Percentiles rank a stretch among this genome's conserved stretches.
Evolutionary conservation across 2,888 invertebrate genomes (phyloP).

Genomic region (Macroteleia sp.): DNA sequence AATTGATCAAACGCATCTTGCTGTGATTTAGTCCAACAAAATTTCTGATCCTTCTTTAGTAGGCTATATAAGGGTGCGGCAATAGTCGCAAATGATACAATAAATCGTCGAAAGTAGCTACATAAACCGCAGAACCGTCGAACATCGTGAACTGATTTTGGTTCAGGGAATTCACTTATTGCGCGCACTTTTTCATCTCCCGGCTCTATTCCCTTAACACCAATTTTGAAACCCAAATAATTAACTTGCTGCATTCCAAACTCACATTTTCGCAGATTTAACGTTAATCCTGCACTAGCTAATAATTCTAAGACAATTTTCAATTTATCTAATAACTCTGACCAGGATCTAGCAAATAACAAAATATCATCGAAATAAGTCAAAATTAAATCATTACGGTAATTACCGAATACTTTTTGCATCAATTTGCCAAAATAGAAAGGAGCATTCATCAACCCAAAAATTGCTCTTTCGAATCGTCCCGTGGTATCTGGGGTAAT

Average conservation of each 20-base stretch:
- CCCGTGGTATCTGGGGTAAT: no score
- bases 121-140: constrained; percentile 43
- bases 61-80: constrained; percentile 4
- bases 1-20: constrained; percentile 5
- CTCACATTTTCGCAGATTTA: constrained; percentile 71
- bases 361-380: constrained; percentile 76
- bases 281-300: constrained; percentile 66
- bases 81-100: constrained; percentile 9
- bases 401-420: no score
- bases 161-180: constrained; percentile 25
- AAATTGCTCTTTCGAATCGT: no score
- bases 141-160: constrained; percentile 25
- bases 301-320: constrained; percentile 65
- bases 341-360: constrained; percentile 62
- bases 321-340: constrained; percentile 67
- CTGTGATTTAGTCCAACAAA: constrained; percentile 1
- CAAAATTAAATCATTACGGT: no score
- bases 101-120: constrained; percentile 52
- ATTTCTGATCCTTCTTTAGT: not conserved
- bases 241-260: constrained; percentile 67
- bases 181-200: constrained; percentile 58
- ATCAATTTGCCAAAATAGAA: no score
- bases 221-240: constrained; percentile 71
- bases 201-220: constrained; percentile 29
- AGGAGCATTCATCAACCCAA: no score